Evolutionary conservation across 2,888 invertebrate species (phyloP).

Genomic region (Sepioteuthis lessoniana): DNA sequence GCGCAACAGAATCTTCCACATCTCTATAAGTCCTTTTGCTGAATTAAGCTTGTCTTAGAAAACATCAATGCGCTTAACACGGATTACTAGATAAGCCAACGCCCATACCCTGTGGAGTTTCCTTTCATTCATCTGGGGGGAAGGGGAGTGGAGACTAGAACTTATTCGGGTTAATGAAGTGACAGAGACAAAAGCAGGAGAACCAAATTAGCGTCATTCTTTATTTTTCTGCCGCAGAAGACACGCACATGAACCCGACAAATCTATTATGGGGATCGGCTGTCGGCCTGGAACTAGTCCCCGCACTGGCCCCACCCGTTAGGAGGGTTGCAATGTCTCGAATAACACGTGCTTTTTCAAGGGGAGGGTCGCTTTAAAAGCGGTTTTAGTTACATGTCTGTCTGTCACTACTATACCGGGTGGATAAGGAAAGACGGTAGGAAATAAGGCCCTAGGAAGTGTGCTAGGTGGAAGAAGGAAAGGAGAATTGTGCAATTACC

Average conservation of each 20-base stretch:
- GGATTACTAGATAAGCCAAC: neutral
- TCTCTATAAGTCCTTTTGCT: no score
- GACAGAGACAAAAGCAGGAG: neutral
- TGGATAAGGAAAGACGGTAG: neutral
- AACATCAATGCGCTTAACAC: neutral
- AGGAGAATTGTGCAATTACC: neutral
- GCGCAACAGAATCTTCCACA: no score
- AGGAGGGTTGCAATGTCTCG: neutral
- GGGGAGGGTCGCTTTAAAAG: neutral
- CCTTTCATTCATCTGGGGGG: no score
- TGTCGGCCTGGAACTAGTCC: neutral
- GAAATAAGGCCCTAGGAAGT: neutral
- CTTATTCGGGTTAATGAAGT: neutral
- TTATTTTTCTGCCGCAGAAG: neutral
- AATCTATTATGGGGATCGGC: neutral
- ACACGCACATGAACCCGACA: conserved; percentile 21
- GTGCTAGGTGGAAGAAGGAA: neutral
- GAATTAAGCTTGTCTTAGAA: neutral
- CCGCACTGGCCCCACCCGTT: neutral
- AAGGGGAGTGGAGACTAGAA: neutral
- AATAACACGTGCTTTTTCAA: neutral
- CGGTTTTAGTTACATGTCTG: neutral
- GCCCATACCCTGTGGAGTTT: neutral
- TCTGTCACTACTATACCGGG: neutral
- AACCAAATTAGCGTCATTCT: conserved; percentile 23